These are phyloP conservation scores for Drosophila baimaii DNA, from an alignment of 1,140 invertebrate genomes.

Conservation along the genomic window DNA sequence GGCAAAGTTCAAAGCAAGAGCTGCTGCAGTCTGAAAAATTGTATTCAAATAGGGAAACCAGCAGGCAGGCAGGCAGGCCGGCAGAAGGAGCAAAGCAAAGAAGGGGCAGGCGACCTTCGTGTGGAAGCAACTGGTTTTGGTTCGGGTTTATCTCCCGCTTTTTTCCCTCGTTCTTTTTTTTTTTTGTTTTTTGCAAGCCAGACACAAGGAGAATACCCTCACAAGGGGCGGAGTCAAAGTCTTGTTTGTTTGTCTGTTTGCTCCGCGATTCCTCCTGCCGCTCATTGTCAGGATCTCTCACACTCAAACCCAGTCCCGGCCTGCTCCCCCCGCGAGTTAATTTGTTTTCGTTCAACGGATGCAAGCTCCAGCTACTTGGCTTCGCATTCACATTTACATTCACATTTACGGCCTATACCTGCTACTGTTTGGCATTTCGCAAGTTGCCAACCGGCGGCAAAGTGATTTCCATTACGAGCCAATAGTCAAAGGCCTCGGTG, in stretches of 20 bases:
- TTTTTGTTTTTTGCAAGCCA: slow-evolving; percentile 27
- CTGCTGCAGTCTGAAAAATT: slow-evolving; percentile 57
- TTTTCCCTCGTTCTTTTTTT: slow-evolving; percentile 26
- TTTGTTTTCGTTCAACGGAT: slow-evolving; percentile 61
- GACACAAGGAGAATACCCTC: slow-evolving; percentile 27
- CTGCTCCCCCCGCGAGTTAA: slow-evolving; percentile 33
- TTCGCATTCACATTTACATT: slow-evolving; percentile 29
- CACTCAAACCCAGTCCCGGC: background rate
- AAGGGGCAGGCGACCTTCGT: slow-evolving; percentile 57
- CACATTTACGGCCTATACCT: slow-evolving; percentile 33
- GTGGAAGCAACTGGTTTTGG: slow-evolving; percentile 74
- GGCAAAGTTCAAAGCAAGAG: slow-evolving; percentile 72
- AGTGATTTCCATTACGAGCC: slow-evolving; percentile 68
- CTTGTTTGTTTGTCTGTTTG: slow-evolving; percentile 54
- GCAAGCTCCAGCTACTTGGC: slow-evolving; percentile 50
- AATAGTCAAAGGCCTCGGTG: slow-evolving; percentile 62
- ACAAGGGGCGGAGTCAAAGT: slow-evolving; percentile 36
- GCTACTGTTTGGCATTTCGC: slow-evolving; percentile 28
- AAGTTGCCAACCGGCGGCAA: slow-evolving; percentile 33
- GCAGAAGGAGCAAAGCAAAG: slow-evolving; percentile 5
- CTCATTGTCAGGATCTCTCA: slow-evolving; percentile 32
- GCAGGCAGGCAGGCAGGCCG: slow-evolving; percentile 1
- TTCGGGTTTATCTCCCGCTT: slow-evolving; percentile 31
- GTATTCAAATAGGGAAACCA: slow-evolving; percentile 61
- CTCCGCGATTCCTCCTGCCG: slow-evolving; percentile 13